Evolutionary conservation across 2,888 invertebrate species (phyloP).

Genomic region (Acanthococcus lagerstroemiae): DNA sequence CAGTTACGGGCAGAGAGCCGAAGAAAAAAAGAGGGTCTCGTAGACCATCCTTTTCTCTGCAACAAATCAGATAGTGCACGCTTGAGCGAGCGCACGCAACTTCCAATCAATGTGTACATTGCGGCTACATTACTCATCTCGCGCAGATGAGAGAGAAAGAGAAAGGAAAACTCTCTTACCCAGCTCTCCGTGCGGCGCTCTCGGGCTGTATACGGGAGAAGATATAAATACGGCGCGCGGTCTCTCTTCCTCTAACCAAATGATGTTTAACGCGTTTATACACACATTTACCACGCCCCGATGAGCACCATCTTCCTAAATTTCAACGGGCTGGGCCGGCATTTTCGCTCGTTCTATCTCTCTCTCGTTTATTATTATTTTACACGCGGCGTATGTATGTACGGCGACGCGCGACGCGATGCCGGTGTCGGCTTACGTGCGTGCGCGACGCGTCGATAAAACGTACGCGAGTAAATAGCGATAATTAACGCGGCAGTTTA

Average conservation of each 20-base stretch:
- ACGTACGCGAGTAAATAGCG: too few relatives aligned
- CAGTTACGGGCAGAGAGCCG: not conserved
- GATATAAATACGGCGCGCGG: too few relatives aligned
- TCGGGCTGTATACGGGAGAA: not conserved
- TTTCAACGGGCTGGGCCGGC: not conserved
- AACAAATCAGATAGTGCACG: constrained; percentile 35
- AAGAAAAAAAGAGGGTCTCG: not conserved
- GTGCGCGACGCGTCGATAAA: too few relatives aligned
- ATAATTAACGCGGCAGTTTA: too few relatives aligned
- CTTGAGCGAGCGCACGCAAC: constrained; percentile 34
- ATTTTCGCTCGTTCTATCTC: too few relatives aligned
- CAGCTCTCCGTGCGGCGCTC: not conserved
- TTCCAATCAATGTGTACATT: constrained; percentile 41
- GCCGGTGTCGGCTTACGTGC: too few relatives aligned
- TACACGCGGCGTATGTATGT: too few relatives aligned
- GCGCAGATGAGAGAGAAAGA: not conserved
- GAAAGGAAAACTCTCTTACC: constrained; percentile 3
- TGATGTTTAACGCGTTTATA: constrained; percentile 31
- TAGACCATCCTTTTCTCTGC: constrained; percentile 1
- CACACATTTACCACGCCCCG: constrained; percentile 32
- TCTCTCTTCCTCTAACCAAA: constrained; percentile 19
- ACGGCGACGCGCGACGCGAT: too few relatives aligned
- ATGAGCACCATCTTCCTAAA: constrained; percentile 27
- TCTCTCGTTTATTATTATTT: too few relatives aligned
- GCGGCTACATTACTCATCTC: constrained; percentile 36